Evolutionary conservation across 2,113 vertebrate species (phyloP).

Genomic region (Scomber colias): DNA sequence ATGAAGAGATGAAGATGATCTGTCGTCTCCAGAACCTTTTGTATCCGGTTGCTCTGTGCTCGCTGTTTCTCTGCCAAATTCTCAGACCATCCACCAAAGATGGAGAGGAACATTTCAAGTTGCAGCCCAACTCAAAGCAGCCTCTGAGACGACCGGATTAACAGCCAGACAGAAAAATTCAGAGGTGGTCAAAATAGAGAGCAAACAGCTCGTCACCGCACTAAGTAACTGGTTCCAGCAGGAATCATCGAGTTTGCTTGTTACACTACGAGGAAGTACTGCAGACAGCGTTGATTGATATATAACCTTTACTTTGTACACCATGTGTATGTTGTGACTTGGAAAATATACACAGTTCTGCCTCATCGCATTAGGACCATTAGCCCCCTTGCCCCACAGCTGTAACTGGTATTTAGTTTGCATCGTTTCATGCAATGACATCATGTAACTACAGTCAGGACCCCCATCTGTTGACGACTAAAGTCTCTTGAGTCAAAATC

Average conservation of each 20-base stretch:
- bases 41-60: conserved; percentile 5
- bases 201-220: conserved; percentile 46
- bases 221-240: conserved; percentile 57
- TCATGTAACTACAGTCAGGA: conserved; percentile 55
- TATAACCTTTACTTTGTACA: conserved; percentile 26
- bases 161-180: conserved; percentile 69
- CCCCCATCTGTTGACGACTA: conserved; percentile 23
- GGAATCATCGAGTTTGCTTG: conserved; percentile 37
- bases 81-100: conserved; percentile 44
- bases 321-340: conserved; percentile 22
- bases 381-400: conserved; percentile 34
- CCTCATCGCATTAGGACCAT: conserved; percentile 30
- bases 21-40: conserved; percentile 36
- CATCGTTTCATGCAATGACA: conserved; percentile 59
- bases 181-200: conserved; percentile 53
- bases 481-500: conserved; percentile 34
- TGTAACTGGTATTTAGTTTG: conserved; percentile 43
- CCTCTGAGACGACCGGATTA: conserved; percentile 57
- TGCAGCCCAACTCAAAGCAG: conserved; percentile 13
- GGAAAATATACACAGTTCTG: conserved; percentile 26
- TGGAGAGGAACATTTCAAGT: conserved; percentile 42
- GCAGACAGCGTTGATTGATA: conserved; percentile 48
- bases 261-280: conserved; percentile 46
- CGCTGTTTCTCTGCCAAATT: conserved; percentile 42
- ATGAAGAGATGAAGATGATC: conserved; percentile 38